Percentiles rank a stretch among this genome's conserved stretches.
Conservation (phyloP, 2,888 invertebrate species). For the Keiferia lycopersicella region DNA sequence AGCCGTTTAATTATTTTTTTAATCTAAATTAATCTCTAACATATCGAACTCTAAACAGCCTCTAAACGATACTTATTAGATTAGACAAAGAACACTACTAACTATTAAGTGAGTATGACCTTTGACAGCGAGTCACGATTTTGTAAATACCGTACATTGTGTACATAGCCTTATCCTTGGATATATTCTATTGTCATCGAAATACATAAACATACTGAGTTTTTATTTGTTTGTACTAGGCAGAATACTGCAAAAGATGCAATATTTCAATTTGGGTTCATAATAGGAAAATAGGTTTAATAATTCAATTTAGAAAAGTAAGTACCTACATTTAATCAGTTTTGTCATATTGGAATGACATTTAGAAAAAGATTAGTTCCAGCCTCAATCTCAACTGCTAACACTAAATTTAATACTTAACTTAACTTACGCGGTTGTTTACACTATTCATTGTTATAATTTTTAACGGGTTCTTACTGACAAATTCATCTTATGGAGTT, state of each 20-base stretch:
- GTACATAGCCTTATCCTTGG: conserved; percentile 19
- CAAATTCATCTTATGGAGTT: too few relatives aligned
- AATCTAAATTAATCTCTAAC: conserved; percentile 12
- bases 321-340: too few relatives aligned
- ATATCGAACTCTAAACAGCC: background rate
- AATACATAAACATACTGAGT: conserved; percentile 10
- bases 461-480: too few relatives aligned
- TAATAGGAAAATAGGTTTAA: too few relatives aligned
- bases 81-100: conserved; percentile 34
- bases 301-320: too few relatives aligned
- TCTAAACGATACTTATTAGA: conserved; percentile 15
- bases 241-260: background rate
- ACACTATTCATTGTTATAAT: too few relatives aligned
- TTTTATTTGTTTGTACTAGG: background rate
- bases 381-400: too few relatives aligned
- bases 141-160: conserved; percentile 31
- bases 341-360: too few relatives aligned
- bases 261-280: too few relatives aligned
- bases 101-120: conserved; percentile 38
- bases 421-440: too few relatives aligned
- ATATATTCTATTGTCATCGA: conserved; percentile 20
- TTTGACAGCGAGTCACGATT: conserved; percentile 40
- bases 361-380: too few relatives aligned
- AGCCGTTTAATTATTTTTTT: background rate
- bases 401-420: too few relatives aligned